Conservation (phyloP, 1,140 invertebrate genomes). For the Asbolus verrucosus region DNA sequence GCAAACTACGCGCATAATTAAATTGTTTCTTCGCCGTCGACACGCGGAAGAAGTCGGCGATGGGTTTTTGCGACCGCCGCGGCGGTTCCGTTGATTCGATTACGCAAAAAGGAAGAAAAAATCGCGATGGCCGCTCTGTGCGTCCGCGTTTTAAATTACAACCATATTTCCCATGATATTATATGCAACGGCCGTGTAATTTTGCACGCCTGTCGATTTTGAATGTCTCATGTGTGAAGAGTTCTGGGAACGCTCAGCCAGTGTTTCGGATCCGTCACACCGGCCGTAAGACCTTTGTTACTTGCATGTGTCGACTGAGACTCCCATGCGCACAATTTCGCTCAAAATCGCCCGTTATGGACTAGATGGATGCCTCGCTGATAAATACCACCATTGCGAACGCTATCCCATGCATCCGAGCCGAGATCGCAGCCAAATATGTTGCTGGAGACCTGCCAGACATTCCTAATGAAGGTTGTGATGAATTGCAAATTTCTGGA, state of each 20-base stretch:
- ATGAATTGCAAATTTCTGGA: too few relatives aligned
- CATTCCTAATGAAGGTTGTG: too few relatives aligned
- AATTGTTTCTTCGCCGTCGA: too few relatives aligned
- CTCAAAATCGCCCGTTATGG: conserved; percentile 12
- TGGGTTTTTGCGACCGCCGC: too few relatives aligned
- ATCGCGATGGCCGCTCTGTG: not conserved
- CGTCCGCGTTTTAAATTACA: conserved; percentile 35
- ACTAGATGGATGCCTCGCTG: not conserved
- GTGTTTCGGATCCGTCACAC: conserved; percentile 45
- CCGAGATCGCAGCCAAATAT: too few relatives aligned
- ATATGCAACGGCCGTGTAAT: conserved; percentile 46
- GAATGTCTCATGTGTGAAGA: conserved; percentile 45
- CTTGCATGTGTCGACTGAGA: too few relatives aligned
- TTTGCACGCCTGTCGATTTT: conserved; percentile 46
- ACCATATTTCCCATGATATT: conserved; percentile 43
- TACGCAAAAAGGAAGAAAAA: not conserved
- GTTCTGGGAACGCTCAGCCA: conserved; percentile 38
- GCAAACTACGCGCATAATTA: not conserved
- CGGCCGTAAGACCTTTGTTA: conserved; percentile 11
- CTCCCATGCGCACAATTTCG: too few relatives aligned
- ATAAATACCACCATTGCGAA: too few relatives aligned
- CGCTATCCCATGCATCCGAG: too few relatives aligned
- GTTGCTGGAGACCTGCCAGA: too few relatives aligned
- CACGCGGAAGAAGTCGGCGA: too few relatives aligned
- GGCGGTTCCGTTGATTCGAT: too few relatives aligned